Evolutionary conservation across 2,888 invertebrate species (phyloP).

Genomic region (Tinea semifulvella): DNA sequence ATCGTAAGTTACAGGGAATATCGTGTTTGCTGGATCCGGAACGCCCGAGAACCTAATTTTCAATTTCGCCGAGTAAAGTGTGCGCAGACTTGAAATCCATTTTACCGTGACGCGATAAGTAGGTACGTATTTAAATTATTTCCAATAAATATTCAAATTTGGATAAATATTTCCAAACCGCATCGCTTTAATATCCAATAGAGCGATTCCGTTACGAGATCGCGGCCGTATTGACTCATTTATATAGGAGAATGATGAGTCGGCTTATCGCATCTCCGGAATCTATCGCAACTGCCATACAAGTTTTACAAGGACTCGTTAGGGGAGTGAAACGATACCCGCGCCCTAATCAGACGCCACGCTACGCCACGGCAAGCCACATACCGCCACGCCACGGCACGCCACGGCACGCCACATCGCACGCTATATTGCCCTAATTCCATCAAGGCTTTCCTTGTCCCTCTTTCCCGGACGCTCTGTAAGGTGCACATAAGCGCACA

Average conservation of each 20-base stretch:
- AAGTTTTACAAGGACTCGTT: slow-evolving; percentile 59
- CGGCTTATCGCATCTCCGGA: slow-evolving; percentile 43
- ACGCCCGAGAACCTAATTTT: not conserved
- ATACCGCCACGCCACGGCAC: too few species aligned
- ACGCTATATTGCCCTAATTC: slow-evolving; percentile 11
- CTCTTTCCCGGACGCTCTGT: slow-evolving; percentile 3
- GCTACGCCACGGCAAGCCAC: slow-evolving; percentile 42
- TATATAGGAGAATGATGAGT: slow-evolving; percentile 40
- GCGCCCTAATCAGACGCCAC: slow-evolving; percentile 57
- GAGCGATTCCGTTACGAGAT: slow-evolving; percentile 19
- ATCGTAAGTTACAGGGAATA: too few species aligned
- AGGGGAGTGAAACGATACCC: slow-evolving; percentile 55
- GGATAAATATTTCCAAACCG: not conserved
- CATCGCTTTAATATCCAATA: slow-evolving; percentile 2
- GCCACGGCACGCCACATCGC: slow-evolving; percentile 3
- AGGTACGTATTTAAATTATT: not conserved
- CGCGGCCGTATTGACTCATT: slow-evolving; percentile 34
- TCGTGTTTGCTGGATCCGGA: too few species aligned
- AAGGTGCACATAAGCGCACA: not conserved
- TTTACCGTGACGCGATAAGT: slow-evolving; percentile 11
- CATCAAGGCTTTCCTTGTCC: slow-evolving; percentile 12
- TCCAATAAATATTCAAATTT: not conserved
- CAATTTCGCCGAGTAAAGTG: not conserved
- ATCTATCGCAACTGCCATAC: slow-evolving; percentile 49
- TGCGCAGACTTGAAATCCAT: slow-evolving; percentile 8